Evolutionary conservation across 2,113 vertebrate genomes (phyloP).

Genomic region (Brachypteracias leptosomus): DNA sequence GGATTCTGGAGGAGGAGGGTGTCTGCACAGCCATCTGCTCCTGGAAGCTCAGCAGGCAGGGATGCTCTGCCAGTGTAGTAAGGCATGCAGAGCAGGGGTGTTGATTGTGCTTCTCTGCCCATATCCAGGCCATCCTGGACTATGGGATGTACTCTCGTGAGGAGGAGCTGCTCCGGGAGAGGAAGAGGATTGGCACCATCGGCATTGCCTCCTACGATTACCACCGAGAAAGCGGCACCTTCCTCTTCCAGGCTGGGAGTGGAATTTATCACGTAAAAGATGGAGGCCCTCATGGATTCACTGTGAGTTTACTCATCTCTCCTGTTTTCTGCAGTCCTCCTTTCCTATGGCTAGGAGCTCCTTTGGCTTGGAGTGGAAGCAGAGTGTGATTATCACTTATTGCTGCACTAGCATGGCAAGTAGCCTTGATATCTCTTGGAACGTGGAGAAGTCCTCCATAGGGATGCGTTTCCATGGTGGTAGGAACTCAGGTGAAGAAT

Average conservation of each 20-base stretch:
- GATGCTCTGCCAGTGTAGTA: not conserved
- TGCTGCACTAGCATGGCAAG: not conserved
- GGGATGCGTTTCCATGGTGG: not conserved
- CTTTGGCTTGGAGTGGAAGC: not conserved
- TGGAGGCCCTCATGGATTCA: constrained; percentile 81
- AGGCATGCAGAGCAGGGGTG: not conserved
- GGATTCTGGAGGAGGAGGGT: constrained; percentile 9
- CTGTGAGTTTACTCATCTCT: constrained; percentile 66
- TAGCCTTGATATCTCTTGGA: not conserved
- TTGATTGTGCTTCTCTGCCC: not conserved
- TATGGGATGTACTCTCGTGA: constrained; percentile 86
- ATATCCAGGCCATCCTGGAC: constrained; percentile 75
- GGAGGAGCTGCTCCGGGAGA: constrained; percentile 80
- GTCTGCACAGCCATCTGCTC: constrained; percentile 47
- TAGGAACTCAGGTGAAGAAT: not conserved
- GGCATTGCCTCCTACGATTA: constrained; percentile 83
- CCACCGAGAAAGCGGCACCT: constrained; percentile 79
- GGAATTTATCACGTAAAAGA: constrained; percentile 81
- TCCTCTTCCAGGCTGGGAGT: constrained; percentile 79
- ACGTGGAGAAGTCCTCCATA: not conserved
- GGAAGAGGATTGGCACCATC: constrained; percentile 81
- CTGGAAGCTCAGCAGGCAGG: not conserved
- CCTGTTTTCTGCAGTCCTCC: not conserved
- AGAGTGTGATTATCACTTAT: not conserved
- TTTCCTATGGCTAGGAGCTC: not conserved